A percentile compares a stretch with the other conserved stretches of the same genome.
phyloP scores from a whole-genome alignment of 1,140 invertebrate genomes.

The Drosophila persimilis region DNA sequence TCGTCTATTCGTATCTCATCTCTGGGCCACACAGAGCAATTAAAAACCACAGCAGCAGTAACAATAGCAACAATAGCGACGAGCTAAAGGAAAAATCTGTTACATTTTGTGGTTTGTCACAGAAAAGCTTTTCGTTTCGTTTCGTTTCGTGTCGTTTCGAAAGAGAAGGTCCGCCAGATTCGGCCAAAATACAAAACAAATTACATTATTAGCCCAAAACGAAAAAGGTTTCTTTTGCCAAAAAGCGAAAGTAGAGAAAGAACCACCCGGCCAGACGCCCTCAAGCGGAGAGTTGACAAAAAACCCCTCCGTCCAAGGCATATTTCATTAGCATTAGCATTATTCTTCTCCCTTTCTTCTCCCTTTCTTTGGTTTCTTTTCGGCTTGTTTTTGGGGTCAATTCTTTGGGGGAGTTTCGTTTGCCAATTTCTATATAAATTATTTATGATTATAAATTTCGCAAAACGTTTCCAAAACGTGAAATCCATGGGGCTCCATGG shows the following conservation, averaged over 20 bases:
- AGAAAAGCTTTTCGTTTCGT: constrained; percentile 56
- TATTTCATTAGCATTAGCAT: constrained; percentile 20
- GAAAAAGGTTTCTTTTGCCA: constrained; percentile 49
- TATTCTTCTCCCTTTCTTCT: constrained; percentile 1
- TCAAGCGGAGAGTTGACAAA: constrained; percentile 59
- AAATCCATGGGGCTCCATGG: constrained; percentile 13
- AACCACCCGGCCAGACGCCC: constrained; percentile 24
- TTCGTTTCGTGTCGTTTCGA: constrained; percentile 47
- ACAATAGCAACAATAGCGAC: constrained; percentile 46
- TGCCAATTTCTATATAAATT: constrained; percentile 48
- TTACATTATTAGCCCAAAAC: constrained; percentile 41
- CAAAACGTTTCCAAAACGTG: constrained; percentile 46
- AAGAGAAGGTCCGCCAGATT: constrained; percentile 48
- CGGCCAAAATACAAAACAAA: constrained; percentile 53
- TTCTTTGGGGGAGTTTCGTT: constrained; percentile 45
- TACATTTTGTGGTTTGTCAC: constrained; percentile 52
- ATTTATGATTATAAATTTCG: constrained; percentile 26
- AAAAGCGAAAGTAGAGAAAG: constrained; percentile 66
- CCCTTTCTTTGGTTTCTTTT: constrained; percentile 6
- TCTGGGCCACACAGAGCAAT: constrained; percentile 43
- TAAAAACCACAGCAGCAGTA: constrained; percentile 48
- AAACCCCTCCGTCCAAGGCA: constrained; percentile 11
- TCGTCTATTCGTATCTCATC: constrained; percentile 7
- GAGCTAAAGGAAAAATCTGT: constrained; percentile 35
- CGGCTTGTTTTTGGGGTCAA: constrained; percentile 20